These are phyloP conservation scores for Antheraea pernyi DNA, from an alignment of 1,140 invertebrate genomes.

Conservation along the genomic window DNA sequence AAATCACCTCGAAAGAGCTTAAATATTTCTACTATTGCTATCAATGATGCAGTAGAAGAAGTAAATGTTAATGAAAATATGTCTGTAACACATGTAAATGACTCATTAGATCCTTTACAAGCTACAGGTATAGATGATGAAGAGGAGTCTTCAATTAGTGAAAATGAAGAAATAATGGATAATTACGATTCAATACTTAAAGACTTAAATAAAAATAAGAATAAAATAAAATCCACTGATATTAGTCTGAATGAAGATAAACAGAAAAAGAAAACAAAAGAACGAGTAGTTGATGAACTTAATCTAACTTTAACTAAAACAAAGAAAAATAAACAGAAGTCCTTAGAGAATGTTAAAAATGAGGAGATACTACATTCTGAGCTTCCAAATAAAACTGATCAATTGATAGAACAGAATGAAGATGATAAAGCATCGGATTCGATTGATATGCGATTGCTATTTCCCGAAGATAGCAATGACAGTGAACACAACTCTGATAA, in stretches of 20 bases:
- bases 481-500: slow-evolving; percentile 28
- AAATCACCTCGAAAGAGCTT: slow-evolving; percentile 46
- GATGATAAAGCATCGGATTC: slow-evolving; percentile 43
- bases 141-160: slow-evolving; percentile 39
- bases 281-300: slow-evolving; percentile 54
- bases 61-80: slow-evolving; percentile 32
- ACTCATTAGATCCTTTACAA: slow-evolving; percentile 47
- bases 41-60: slow-evolving; percentile 37
- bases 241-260: slow-evolving; percentile 50
- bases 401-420: not conserved
- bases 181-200: slow-evolving; percentile 62
- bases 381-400: slow-evolving; percentile 9
- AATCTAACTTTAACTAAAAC: slow-evolving; percentile 57
- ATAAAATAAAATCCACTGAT: slow-evolving; percentile 40
- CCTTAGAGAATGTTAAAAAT: slow-evolving; percentile 9
- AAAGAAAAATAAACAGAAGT: slow-evolving; percentile 26
- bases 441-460: slow-evolving; percentile 56
- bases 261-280: slow-evolving; percentile 45
- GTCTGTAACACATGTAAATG: slow-evolving; percentile 24
- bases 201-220: slow-evolving; percentile 40
- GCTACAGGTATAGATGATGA: slow-evolving; percentile 31
- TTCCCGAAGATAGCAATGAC: slow-evolving; percentile 59
- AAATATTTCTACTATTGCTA: slow-evolving; percentile 39
- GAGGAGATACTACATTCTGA: not conserved
- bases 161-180: slow-evolving; percentile 52